Base-by-base conservation (phyloP, 1,140 invertebrate genomes). In the Magallana gigas region DNA sequence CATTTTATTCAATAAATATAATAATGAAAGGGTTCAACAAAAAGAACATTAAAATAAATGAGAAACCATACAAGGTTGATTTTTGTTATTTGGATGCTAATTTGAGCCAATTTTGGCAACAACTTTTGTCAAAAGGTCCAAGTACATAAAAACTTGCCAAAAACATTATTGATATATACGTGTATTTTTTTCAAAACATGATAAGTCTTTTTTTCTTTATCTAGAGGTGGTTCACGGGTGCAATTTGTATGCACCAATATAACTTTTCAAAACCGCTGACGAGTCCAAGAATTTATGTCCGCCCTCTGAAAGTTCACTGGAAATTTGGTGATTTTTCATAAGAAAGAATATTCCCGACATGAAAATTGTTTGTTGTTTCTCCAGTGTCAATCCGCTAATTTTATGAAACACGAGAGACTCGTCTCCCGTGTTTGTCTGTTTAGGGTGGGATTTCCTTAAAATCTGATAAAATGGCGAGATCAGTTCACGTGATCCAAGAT, bases 301-400 rank as follows among this genome's bases (percentile, higher is more conserved):
- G 6, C 48, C 57, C 48, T 83, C 18, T n/a, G 81, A 83, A 8
- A 83, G 48, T 9, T n/a, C 12, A 18, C 48, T 83, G 48, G 14
- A 36, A 23, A 83, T 57, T 2, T 4, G 48, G 18, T 57, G 57
- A 9, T 23, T 48, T 0, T 12, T 12, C 7, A 18, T 9, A 36
- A 83, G 48, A 0, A 18, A 11, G 57, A 83, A 83, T 11, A 58
- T 29, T 0, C 81, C 81, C 7, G 48, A 18, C 7, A 57, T 6
- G 16, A 83, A 83, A 57, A 23, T 83, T 57, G 81, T 83, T 12
- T 83, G 57, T 23, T 83, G 81, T 57, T 29, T 83, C 12, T 83
- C 48, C 3, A 29, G 57, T n/a, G 57, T n/a, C 1, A 48, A 83
- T 8, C 81, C 81, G 12, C 81, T 56, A 57, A 57, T 57, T 16